Evolutionary conservation across 2,888 invertebrate species (phyloP).

Genomic region (Pristionchus arcanus): DNA sequence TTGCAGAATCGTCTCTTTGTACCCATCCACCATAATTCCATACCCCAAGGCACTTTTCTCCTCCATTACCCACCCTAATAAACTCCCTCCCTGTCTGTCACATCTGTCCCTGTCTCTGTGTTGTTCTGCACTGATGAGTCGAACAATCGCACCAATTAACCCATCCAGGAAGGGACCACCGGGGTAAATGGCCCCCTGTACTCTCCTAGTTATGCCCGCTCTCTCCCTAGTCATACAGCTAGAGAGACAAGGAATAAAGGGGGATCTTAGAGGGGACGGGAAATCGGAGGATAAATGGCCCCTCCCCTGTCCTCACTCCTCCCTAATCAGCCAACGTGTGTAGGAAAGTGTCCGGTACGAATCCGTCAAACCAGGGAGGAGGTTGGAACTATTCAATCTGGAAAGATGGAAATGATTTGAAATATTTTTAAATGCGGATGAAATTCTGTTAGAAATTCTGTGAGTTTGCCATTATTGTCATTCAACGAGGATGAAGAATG

Average conservation of each 20-base stretch:
- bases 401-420: too few relatives aligned
- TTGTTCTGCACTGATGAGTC: background rate
- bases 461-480: too few relatives aligned
- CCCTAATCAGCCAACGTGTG: constrained; percentile 29
- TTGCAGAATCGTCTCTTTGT: too few relatives aligned
- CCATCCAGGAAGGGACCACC: background rate
- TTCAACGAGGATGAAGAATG: too few relatives aligned
- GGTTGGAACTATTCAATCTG: too few relatives aligned
- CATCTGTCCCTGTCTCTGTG: background rate
- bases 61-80: background rate
- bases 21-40: too few relatives aligned
- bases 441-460: too few relatives aligned
- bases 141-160: constrained; percentile 40
- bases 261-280: too few relatives aligned
- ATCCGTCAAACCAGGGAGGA: too few relatives aligned
- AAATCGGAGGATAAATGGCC: background rate
- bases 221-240: background rate
- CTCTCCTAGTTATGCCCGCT: too few relatives aligned
- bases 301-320: background rate
- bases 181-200: background rate
- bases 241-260: background rate
- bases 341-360: background rate
- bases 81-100: background rate
- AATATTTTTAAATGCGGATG: too few relatives aligned
- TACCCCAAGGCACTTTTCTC: background rate